These are phyloP conservation scores for Calidris pugnax DNA, from an alignment of 2,113 vertebrate species.

Conservation along the genomic window DNA sequence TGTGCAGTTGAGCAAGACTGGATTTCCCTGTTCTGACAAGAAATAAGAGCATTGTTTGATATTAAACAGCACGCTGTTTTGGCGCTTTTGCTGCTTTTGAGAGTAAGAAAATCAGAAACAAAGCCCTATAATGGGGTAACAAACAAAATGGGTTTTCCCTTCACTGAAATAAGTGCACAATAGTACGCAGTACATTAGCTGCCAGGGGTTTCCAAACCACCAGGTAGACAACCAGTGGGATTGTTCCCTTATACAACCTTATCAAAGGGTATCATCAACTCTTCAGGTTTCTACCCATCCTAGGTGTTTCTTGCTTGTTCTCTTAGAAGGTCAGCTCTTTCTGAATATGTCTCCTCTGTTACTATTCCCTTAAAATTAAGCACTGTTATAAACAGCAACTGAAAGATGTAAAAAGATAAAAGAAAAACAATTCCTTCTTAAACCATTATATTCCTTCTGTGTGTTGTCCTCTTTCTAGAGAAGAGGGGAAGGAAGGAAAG, in stretches of 20 bases:
- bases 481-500: not conserved
- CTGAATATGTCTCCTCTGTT: not conserved
- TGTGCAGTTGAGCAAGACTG: not conserved
- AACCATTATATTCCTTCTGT: not conserved
- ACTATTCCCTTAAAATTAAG: not conserved
- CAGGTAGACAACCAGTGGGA: not conserved
- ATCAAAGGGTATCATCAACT: not conserved
- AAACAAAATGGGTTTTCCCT: constrained; percentile 9
- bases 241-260: not conserved
- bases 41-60: constrained; percentile 53
- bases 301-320: not conserved
- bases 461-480: not conserved
- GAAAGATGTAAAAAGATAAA: not conserved
- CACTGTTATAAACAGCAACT: not conserved
- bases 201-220: not conserved
- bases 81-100: constrained; percentile 9
- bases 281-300: not conserved
- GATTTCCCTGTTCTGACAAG: constrained; percentile 3
- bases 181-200: not conserved
- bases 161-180: not conserved
- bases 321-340: not conserved
- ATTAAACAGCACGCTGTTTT: constrained; percentile 40
- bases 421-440: not conserved
- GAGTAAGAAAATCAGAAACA: not conserved
- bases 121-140: not conserved